Evolutionary conservation across 2,888 invertebrate genomes (phyloP).

Genomic region (Vannuccia rotundouncinata): DNA sequence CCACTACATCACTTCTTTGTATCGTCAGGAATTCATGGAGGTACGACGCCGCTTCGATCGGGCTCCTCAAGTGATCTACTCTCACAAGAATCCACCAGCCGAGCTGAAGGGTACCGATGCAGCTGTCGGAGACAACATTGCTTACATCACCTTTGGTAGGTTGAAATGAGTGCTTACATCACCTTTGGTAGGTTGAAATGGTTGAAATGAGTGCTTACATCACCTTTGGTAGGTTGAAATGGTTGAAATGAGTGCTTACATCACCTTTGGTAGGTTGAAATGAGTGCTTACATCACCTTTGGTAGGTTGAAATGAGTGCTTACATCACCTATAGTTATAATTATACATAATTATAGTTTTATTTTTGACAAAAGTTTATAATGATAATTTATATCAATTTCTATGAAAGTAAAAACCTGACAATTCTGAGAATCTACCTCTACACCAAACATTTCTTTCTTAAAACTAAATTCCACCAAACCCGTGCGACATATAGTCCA

Average conservation of each 20-base stretch:
- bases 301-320: too few species aligned
- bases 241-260: constrained; percentile 93
- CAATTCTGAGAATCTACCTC: too few species aligned
- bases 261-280: too few species aligned
- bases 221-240: constrained; percentile 96
- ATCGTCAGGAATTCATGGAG: constrained; percentile 76
- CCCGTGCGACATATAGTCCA: too few species aligned
- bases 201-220: constrained; percentile 98
- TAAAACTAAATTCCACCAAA: too few species aligned
- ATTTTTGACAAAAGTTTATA: too few species aligned
- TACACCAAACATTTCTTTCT: too few species aligned
- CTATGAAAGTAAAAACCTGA: too few species aligned
- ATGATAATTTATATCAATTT: constrained; percentile 10
- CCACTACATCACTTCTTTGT: background rate
- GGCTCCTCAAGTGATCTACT: constrained; percentile 61
- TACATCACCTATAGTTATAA: too few species aligned
- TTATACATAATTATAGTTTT: too few species aligned
- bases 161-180: constrained; percentile 96
- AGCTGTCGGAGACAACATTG: constrained; percentile 87
- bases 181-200: constrained; percentile 95
- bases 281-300: too few species aligned
- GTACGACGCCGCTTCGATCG: constrained; percentile 67
- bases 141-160: constrained; percentile 97
- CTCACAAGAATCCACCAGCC: constrained; percentile 87
- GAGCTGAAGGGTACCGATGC: constrained; percentile 90